phyloP scores from a whole-genome alignment of 2,113 vertebrate species.

The Pogonocichla stellata region DNA sequence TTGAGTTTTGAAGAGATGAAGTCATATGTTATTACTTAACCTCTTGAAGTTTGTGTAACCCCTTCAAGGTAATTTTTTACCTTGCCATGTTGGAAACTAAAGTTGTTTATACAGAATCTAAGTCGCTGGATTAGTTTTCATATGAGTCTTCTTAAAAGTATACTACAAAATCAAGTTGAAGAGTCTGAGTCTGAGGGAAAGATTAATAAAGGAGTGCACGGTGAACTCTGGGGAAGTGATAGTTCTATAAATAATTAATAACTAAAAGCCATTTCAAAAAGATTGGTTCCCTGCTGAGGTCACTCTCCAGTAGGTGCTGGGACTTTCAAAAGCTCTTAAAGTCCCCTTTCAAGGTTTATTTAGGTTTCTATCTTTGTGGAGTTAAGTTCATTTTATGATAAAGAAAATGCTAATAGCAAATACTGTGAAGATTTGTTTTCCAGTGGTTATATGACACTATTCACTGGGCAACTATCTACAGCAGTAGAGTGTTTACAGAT shows the following conservation, averaged over 20 bases:
- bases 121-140: conserved; percentile 44
- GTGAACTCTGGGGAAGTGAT: neutral
- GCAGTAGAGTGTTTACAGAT: conserved; percentile 34
- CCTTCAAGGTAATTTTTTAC: conserved; percentile 32
- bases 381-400: conserved; percentile 28
- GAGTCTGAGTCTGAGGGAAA: neutral
- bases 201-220: conserved; percentile 17
- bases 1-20: conserved; percentile 12
- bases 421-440: conserved; percentile 38
- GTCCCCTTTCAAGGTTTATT: conserved; percentile 48
- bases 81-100: conserved; percentile 5
- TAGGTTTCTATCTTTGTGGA: conserved; percentile 38
- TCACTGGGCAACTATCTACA: conserved; percentile 16
- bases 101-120: conserved; percentile 42
- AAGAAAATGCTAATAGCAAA: conserved; percentile 43
- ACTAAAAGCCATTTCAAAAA: conserved; percentile 48
- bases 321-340: conserved; percentile 39
- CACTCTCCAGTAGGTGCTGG: neutral
- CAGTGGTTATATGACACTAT: neutral
- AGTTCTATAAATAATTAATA: conserved; percentile 58
- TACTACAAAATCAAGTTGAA: conserved; percentile 36
- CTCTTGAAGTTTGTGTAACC: conserved; percentile 44
- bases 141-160: conserved; percentile 11
- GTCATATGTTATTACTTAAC: neutral
- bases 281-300: conserved; percentile 14